Percentiles rank a stretch among this genome's conserved stretches.
Evolutionary conservation across 2,797 vertebrate species (phyloP).

Genomic region (Enoplosus armatus): DNA sequence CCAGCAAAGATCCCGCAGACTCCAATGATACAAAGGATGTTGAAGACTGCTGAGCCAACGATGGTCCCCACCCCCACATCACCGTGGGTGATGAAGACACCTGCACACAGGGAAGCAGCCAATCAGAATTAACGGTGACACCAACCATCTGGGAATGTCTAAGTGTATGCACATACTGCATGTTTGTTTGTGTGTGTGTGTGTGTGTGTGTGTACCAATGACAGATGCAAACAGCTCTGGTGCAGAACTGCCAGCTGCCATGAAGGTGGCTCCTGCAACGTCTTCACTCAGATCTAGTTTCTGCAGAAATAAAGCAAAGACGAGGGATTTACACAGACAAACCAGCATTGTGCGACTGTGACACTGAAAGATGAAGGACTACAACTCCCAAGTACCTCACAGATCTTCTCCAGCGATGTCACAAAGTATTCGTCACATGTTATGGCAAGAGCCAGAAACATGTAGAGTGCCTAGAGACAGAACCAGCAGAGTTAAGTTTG

Average conservation of each 20-base stretch:
- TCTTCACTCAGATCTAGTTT: conserved; percentile 97
- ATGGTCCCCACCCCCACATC: conserved; percentile 98
- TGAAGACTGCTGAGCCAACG: conserved; percentile 98
- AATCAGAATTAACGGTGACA: conserved; percentile 57
- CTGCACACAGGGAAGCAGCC: conserved; percentile 78
- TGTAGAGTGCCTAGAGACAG: conserved; percentile 92
- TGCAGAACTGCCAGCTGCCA: conserved; percentile 98
- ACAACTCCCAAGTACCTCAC: conserved; percentile 88
- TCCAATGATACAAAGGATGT: conserved; percentile 97
- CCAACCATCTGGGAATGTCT: conserved; percentile 60
- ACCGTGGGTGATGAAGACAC: conserved; percentile 98
- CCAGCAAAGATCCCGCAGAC: conserved; percentile 97
- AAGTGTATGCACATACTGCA: not conserved
- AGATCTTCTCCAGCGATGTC: conserved; percentile 97
- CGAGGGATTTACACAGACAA: not conserved
- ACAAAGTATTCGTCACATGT: conserved; percentile 99
- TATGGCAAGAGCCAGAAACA: conserved; percentile 98
- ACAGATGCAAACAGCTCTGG: conserved; percentile 98
- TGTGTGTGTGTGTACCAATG: conserved; percentile 86
- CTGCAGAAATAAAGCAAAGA: conserved; percentile 75
- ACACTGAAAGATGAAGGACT: not conserved
- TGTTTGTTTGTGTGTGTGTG: not conserved
- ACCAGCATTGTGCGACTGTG: fast-evolving
- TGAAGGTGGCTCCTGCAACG: conserved; percentile 98
- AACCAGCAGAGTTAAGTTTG: conserved; percentile 8